These are phyloP conservation scores for Herminia tarsipennalis DNA, from an alignment of 2,888 invertebrate genomes.

Conservation along the genomic window DNA sequence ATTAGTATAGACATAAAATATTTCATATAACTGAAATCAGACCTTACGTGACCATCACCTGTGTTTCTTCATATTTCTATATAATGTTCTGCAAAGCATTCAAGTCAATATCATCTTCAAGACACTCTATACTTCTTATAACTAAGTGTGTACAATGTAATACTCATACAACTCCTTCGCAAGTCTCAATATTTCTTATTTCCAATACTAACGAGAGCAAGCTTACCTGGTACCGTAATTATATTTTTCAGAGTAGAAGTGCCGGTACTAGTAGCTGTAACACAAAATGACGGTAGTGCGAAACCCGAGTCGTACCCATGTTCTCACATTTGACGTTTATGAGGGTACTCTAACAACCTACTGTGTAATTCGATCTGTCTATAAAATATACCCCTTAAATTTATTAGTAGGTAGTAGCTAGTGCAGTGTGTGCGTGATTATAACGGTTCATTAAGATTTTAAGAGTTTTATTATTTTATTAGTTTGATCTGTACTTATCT, in stretches of 20 bases:
- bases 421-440: slow-evolving; percentile 32
- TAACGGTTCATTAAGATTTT: slow-evolving; percentile 32
- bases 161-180: not conserved
- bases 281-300: slow-evolving; percentile 59
- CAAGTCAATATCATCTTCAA: no score
- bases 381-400: slow-evolving; percentile 63
- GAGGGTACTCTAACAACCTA: slow-evolving; percentile 70
- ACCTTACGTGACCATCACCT: not conserved
- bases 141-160: no score
- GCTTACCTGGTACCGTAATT: no score
- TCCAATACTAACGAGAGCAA: no score
- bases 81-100: no score
- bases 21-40: no score
- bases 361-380: slow-evolving; percentile 71
- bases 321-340: slow-evolving; percentile 78
- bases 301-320: slow-evolving; percentile 72
- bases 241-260: slow-evolving; percentile 35
- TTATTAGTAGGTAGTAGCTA: slow-evolving; percentile 46
- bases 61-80: not conserved
- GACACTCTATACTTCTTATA: not conserved
- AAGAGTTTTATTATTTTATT: slow-evolving; percentile 18
- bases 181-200: not conserved
- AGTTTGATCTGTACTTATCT: not conserved
- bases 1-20: no score
- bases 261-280: slow-evolving; percentile 47